Conservation (phyloP, 1,140 invertebrate species). For the Drosophila persimilis region DNA sequence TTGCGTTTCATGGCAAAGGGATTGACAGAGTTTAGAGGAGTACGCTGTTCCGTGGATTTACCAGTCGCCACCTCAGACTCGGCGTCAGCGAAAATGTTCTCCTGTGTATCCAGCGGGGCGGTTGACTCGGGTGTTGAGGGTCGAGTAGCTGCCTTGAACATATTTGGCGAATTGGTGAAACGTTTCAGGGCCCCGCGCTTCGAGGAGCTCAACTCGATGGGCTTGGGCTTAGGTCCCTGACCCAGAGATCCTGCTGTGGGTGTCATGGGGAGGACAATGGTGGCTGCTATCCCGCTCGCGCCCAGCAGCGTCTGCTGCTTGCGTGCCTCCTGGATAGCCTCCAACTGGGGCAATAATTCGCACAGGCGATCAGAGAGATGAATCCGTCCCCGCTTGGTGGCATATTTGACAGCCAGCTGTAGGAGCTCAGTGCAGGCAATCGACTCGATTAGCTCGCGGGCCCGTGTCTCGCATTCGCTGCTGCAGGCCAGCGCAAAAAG, state of each 20-base stretch:
- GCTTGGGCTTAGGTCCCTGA: slow-evolving; percentile 60
- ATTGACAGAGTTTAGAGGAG: slow-evolving; percentile 68
- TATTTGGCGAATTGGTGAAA: slow-evolving; percentile 63
- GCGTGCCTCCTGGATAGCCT: slow-evolving; percentile 70
- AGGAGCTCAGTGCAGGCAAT: slow-evolving; percentile 90
- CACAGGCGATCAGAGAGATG: slow-evolving; percentile 90
- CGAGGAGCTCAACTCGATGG: slow-evolving; percentile 64
- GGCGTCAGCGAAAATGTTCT: slow-evolving; percentile 67
- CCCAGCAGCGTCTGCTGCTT: slow-evolving; percentile 65
- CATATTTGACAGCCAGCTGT: slow-evolving; percentile 94
- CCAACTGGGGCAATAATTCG: slow-evolving; percentile 75
- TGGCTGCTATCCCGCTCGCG: slow-evolving; percentile 60
- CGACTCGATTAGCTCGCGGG: slow-evolving; percentile 93
- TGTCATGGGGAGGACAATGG: slow-evolving; percentile 61
- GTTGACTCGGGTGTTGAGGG: slow-evolving; percentile 50
- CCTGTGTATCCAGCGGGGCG: slow-evolving; percentile 56
- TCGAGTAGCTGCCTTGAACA: slow-evolving; percentile 61
- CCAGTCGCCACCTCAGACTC: slow-evolving; percentile 40
- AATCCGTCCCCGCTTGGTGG: slow-evolving; percentile 88
- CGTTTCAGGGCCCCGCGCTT: slow-evolving; percentile 66
- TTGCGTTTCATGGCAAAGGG: slow-evolving; percentile 79
- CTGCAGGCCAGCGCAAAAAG: slow-evolving; percentile 92
- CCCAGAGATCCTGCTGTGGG: slow-evolving; percentile 9
- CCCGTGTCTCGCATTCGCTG: slow-evolving; percentile 92
- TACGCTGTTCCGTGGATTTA: slow-evolving; percentile 45